Evolutionary conservation across 2,797 vertebrate genomes (phyloP).

Genomic region (Channallabes apus): DNA sequence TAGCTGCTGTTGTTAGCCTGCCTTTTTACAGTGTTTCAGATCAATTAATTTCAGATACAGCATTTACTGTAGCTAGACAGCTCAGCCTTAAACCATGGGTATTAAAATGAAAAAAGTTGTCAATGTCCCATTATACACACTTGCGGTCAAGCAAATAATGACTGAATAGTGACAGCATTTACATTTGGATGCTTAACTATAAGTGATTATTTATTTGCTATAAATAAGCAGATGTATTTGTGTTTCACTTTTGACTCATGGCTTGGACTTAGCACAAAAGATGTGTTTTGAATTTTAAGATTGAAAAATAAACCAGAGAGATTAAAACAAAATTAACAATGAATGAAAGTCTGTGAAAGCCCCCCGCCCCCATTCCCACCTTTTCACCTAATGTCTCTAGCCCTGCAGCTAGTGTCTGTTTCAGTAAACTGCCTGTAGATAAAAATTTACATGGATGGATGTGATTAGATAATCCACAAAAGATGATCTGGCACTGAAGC

Average conservation of each 20-base stretch:
- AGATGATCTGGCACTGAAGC: neutral
- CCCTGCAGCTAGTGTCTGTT: neutral
- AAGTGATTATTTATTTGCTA: neutral
- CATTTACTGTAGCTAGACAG: neutral
- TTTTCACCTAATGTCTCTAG: neutral
- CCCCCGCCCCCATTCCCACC: accelerated
- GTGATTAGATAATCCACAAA: neutral
- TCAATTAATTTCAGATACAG: neutral
- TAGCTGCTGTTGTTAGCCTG: neutral
- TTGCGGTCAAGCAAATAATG: neutral
- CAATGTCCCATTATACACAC: too few relatives aligned
- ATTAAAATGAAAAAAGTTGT: neutral
- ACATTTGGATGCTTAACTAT: neutral
- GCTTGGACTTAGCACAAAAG: neutral
- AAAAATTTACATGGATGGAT: too few relatives aligned
- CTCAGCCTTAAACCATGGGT: neutral
- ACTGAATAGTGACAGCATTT: neutral
- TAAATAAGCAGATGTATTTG: too few relatives aligned
- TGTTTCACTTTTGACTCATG: neutral
- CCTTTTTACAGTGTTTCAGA: neutral
- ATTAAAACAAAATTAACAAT: neutral
- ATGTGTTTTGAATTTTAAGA: neutral
- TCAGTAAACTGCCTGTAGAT: too few relatives aligned
- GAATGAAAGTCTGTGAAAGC: neutral
- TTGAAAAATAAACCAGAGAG: neutral